phyloP scores from a whole-genome alignment of 2,113 vertebrate species.

The Scalopus aquaticus region DNA sequence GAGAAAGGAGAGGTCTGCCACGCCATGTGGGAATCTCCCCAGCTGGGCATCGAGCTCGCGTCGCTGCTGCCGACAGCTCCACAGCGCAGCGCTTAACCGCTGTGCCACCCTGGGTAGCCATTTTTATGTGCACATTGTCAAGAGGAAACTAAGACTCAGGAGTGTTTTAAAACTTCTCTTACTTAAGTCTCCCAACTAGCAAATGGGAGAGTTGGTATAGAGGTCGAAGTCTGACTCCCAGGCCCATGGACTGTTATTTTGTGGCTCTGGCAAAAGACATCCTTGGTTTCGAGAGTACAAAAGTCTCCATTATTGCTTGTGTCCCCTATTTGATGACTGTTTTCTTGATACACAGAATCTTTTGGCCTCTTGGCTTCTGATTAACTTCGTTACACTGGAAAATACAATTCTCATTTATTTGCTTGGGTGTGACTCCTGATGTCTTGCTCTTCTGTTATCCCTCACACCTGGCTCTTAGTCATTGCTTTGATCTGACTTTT shows the following conservation, averaged over 20 bases:
- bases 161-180: neutral
- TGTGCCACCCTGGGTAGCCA: too few species aligned
- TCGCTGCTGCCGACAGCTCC: too few species aligned
- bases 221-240: neutral
- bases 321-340: neutral
- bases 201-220: neutral
- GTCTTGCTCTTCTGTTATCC: neutral
- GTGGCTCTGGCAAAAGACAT: neutral
- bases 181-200: neutral
- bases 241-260: neutral
- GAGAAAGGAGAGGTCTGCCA: too few species aligned
- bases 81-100: too few species aligned
- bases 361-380: neutral
- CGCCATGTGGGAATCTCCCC: too few species aligned
- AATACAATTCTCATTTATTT: neutral
- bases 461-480: neutral
- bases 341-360: neutral
- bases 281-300: neutral
- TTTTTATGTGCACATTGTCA: neutral
- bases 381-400: conserved; percentile 24
- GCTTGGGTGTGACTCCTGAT: neutral
- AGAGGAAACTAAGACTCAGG: neutral
- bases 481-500: neutral
- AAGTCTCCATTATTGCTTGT: neutral
- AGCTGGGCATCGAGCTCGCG: too few species aligned